Evolutionary conservation across 2,888 invertebrate genomes (phyloP).

Genomic region (Camponotus fellah): DNA sequence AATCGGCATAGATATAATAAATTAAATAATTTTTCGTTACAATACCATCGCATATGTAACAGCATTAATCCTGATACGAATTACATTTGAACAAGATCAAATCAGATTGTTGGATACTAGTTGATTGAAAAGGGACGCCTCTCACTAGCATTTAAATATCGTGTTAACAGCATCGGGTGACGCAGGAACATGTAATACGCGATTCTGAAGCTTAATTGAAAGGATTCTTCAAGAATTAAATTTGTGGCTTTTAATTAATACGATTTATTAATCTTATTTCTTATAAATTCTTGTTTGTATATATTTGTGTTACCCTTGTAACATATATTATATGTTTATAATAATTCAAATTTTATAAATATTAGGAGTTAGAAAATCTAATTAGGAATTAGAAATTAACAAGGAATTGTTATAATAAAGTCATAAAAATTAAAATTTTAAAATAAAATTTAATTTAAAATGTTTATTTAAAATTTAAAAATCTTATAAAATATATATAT

Average conservation of each 20-base stretch:
- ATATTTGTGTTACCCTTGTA: not conserved
- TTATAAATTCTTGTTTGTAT: not conserved
- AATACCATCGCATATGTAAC: not conserved
- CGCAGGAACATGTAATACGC: conserved; percentile 21
- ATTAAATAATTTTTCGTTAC: conserved; percentile 1
- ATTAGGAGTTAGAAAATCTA: not conserved
- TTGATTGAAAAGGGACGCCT: conserved; percentile 3
- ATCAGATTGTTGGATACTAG: conserved; percentile 4
- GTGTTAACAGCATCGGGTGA: conserved; percentile 4
- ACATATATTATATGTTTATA: not conserved
- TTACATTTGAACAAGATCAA: not conserved
- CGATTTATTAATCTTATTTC: not conserved
- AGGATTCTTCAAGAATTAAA: not conserved
- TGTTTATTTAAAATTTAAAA: not conserved
- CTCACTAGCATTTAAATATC: not conserved
- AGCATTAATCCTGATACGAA: not conserved
- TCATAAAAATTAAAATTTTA: not conserved
- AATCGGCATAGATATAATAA: not conserved
- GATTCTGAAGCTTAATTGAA: not conserved
- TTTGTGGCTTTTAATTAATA: not conserved
- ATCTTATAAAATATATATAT: not conserved
- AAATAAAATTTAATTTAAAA: not conserved
- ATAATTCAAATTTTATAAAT: not conserved
- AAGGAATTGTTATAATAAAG: not conserved
- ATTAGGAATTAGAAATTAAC: not conserved